Evolutionary conservation across 2,113 vertebrate genomes (phyloP), one percentile per base, ranked within the genome.

Genomic region (Festucalex cinctus): DNA sequence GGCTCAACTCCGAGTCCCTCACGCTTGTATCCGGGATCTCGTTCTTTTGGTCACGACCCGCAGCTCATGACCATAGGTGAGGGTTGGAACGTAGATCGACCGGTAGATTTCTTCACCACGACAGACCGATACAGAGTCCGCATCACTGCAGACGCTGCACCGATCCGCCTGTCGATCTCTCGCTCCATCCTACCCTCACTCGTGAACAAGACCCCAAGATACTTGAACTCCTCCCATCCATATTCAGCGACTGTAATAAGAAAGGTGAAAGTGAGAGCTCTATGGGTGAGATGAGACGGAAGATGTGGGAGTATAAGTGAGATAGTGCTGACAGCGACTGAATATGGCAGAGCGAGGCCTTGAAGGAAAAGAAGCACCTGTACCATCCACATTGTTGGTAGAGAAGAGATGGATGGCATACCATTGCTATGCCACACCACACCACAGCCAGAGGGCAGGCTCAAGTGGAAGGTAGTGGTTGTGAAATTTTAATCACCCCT

Each of bases 401-500:
- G 64, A 73, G 76, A 19, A 41, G 63, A 73, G 43, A 59, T n/a
- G 13, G 14, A 24, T 24, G 69, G 22, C 14, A 53, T 54, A 64
- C 58, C 63, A 79, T 85, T 82, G 75, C 80, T 82, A 86, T 85
- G 84, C 86, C 39, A 2, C 71, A 65, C 79, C 85, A 83, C 66
- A 26, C 71, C 0, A 74, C 73, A 80, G 65, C 74, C 70, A 24
- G 63, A 76, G 77, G 71, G 76, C 72, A 61, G 69, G 65, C 75
- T 76, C 74, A 49, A 86, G 82, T 85, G 80, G 73, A 83, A 57
- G 73, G 77, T 78, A 75, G 81, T 77, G 83, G 69, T 77, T 74
- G 77, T 84, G 84, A 84, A 85, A 86, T 85, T 86, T 81, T 86
- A 84, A 90, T 86, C 84, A 78, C 73, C 66, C 80, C 80, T 76